Conservation (phyloP, 2,113 vertebrate genomes). For the Microcebus ravelobensis region DNA sequence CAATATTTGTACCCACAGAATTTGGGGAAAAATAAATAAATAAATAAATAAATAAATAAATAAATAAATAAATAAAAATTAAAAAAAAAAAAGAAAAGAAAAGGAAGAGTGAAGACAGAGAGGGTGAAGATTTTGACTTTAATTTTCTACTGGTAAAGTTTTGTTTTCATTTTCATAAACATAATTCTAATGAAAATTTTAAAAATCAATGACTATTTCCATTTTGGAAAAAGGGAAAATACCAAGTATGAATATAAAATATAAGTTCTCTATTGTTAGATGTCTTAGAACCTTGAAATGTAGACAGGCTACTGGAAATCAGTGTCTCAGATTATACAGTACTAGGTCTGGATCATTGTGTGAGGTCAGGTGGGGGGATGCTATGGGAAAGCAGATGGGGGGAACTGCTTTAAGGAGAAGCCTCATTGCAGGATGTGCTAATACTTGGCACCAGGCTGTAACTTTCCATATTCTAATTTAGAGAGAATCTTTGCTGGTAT, state of each 20-base stretch:
- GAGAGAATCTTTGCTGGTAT: not conserved
- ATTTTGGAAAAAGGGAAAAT: not conserved
- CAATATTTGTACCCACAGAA: too few species aligned
- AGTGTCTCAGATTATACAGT: not conserved
- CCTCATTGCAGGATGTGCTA: not conserved
- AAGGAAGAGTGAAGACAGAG: not conserved
- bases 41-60: too few species aligned
- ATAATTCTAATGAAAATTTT: not conserved
- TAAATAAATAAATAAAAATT: too few species aligned
- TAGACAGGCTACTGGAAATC: not conserved
- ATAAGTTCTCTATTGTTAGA: not conserved
- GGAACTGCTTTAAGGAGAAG: not conserved
- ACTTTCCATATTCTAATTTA: not conserved
- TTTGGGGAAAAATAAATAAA: too few species aligned
- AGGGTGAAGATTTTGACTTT: not conserved
- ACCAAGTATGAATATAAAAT: not conserved
- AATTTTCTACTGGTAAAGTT: conserved; percentile 5
- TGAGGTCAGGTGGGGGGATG: not conserved
- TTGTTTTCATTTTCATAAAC: conserved; percentile 1
- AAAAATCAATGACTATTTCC: not conserved
- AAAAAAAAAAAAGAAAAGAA: too few species aligned
- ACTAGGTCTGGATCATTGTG: not conserved
- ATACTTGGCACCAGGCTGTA: not conserved
- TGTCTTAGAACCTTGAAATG: not conserved
- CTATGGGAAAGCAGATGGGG: not conserved